Conservation (phyloP, 2,113 vertebrate species). For the Corvus moneduloides region DNA sequence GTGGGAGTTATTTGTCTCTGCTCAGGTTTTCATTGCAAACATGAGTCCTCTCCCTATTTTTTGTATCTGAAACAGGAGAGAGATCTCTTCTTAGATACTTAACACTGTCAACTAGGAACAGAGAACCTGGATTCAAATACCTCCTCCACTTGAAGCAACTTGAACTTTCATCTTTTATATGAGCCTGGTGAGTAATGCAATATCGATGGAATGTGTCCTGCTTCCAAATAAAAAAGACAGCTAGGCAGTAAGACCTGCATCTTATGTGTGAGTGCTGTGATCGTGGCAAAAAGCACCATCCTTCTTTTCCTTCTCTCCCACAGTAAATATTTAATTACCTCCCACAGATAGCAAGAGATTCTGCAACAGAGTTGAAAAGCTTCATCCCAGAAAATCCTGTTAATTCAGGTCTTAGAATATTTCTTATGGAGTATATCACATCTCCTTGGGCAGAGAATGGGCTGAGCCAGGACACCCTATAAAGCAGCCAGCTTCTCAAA, state of each 20-base stretch:
- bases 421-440: background rate
- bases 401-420: background rate
- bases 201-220: background rate
- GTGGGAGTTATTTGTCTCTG: background rate
- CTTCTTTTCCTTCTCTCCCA: background rate
- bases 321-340: background rate
- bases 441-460: background rate
- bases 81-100: background rate
- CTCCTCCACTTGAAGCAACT: background rate
- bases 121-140: background rate
- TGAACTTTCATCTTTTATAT: background rate
- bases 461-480: background rate
- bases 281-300: background rate
- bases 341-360: background rate
- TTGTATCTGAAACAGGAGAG: background rate
- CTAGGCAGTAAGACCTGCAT: background rate
- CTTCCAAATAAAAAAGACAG: background rate
- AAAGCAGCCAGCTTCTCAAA: background rate
- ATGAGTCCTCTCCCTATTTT: background rate
- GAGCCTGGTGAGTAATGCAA: background rate
- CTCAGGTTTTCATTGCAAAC: background rate
- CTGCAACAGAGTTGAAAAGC: background rate
- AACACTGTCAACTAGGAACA: background rate
- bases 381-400: background rate
- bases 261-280: background rate